Conservation (phyloP, 2,888 invertebrate species). For the Drosophila merina region DNA sequence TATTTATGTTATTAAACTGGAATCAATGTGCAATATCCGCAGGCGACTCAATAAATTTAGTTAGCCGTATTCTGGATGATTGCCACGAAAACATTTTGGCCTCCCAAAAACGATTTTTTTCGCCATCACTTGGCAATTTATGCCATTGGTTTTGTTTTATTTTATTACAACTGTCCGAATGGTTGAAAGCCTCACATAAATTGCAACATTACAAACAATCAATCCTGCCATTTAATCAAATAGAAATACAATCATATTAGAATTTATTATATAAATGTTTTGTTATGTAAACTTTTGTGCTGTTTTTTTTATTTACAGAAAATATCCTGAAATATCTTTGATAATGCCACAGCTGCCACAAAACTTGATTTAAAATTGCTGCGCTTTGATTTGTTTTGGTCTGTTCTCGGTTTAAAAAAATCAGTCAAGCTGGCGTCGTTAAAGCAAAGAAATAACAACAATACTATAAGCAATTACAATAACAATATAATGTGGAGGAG, state of each 20-base stretch:
- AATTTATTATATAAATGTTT: background rate
- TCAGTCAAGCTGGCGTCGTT: slow-evolving; percentile 71
- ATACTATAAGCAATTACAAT: slow-evolving; percentile 67
- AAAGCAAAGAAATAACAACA: slow-evolving; percentile 54
- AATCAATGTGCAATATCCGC: slow-evolving; percentile 63
- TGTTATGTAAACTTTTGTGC: background rate
- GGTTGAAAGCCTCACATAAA: slow-evolving; percentile 12
- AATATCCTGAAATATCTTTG: background rate
- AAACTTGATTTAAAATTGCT: background rate
- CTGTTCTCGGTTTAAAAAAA: slow-evolving; percentile 17
- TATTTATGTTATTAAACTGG: slow-evolving; percentile 56
- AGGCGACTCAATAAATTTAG: slow-evolving; percentile 47
- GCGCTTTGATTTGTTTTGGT: slow-evolving; percentile 3
- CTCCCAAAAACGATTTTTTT: slow-evolving; percentile 16
- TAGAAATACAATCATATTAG: slow-evolving; percentile 2
- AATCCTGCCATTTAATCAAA: slow-evolving; percentile 11
- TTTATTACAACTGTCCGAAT: slow-evolving; percentile 22
- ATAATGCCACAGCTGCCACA: too few relatives aligned
- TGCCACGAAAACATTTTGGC: slow-evolving; percentile 23
- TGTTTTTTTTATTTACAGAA: background rate
- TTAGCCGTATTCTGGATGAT: slow-evolving; percentile 29
- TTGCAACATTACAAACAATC: slow-evolving; percentile 10
- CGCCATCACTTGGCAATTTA: slow-evolving; percentile 24
- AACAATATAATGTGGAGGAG: slow-evolving; percentile 83
- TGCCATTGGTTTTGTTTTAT: slow-evolving; percentile 27